A percentile compares a stretch with the other conserved stretches of the same genome.
These are phyloP conservation scores for Drosophila dunni DNA, from an alignment of 1,140 invertebrate genomes.

Conservation along the genomic window DNA sequence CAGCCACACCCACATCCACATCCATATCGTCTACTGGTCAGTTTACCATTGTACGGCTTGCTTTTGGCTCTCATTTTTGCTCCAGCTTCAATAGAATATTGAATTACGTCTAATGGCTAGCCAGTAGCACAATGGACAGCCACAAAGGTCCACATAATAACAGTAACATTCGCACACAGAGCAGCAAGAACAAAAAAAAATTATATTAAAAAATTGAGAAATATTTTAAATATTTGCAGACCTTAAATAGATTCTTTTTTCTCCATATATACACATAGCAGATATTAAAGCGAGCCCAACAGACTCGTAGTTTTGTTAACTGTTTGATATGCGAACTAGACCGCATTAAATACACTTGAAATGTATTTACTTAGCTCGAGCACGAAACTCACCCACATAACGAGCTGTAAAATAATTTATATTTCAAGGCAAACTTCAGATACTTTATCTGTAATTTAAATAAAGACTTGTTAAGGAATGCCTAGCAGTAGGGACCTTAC, in stretches of 20 bases:
- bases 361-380: slow-evolving; percentile 44
- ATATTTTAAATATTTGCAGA: slow-evolving; percentile 73
- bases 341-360: slow-evolving; percentile 33
- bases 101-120: slow-evolving; percentile 76
- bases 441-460: slow-evolving; percentile 12
- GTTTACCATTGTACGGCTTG: slow-evolving; percentile 14
- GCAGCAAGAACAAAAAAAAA: slow-evolving; percentile 6
- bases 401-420: background rate
- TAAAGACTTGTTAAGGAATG: too few species aligned
- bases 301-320: background rate
- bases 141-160: slow-evolving; percentile 50
- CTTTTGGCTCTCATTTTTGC: slow-evolving; percentile 19
- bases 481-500: too few species aligned
- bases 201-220: slow-evolving; percentile 57
- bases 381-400: background rate
- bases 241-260: slow-evolving; percentile 53
- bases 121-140: slow-evolving; percentile 44
- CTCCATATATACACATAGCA: slow-evolving; percentile 5
- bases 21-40: slow-evolving; percentile 19
- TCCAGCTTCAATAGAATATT: slow-evolving; percentile 69
- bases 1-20: too few species aligned
- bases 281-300: slow-evolving; percentile 33
- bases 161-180: slow-evolving; percentile 19
- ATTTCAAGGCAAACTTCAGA: background rate
- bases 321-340: slow-evolving; percentile 38